Conservation (phyloP, 2,113 vertebrate species). For the Pseudonaja textilis region DNA sequence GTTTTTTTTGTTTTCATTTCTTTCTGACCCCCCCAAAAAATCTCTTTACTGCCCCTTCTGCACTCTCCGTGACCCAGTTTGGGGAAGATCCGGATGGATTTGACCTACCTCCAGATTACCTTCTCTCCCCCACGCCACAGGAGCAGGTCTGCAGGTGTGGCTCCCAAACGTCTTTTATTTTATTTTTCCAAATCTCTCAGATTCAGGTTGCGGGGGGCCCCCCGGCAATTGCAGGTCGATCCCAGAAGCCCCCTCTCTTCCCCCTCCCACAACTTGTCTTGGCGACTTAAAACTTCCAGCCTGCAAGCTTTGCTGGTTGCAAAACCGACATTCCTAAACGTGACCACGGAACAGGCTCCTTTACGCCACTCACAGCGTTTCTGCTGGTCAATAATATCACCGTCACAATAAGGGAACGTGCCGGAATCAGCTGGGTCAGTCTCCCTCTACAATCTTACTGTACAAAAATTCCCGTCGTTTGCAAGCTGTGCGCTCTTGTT, state of each 20-base stretch:
- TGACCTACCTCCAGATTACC: slow-evolving; percentile 3
- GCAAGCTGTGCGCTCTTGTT: background rate
- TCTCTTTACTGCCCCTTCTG: background rate
- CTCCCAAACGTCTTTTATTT: too few relatives aligned
- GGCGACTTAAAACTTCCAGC: background rate
- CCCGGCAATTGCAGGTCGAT: background rate
- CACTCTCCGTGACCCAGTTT: background rate
- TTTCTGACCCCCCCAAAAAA: background rate
- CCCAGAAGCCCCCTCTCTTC: background rate
- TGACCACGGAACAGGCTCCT: background rate
- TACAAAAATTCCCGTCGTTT: background rate
- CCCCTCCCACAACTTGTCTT: too few relatives aligned
- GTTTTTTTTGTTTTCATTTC: background rate
- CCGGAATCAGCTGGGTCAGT: too few relatives aligned
- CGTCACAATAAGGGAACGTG: too few relatives aligned
- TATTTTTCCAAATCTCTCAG: too few relatives aligned
- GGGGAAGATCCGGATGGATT: background rate
- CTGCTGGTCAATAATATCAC: background rate
- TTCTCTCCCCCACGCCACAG: background rate
- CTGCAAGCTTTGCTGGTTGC: background rate
- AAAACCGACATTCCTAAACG: background rate
- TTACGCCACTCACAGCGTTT: background rate
- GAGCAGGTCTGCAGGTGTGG: background rate
- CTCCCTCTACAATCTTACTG: background rate
- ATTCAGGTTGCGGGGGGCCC: background rate